These are phyloP conservation scores for Octodon degus DNA, from an alignment of 2,113 vertebrate species.

Conservation along the genomic window DNA sequence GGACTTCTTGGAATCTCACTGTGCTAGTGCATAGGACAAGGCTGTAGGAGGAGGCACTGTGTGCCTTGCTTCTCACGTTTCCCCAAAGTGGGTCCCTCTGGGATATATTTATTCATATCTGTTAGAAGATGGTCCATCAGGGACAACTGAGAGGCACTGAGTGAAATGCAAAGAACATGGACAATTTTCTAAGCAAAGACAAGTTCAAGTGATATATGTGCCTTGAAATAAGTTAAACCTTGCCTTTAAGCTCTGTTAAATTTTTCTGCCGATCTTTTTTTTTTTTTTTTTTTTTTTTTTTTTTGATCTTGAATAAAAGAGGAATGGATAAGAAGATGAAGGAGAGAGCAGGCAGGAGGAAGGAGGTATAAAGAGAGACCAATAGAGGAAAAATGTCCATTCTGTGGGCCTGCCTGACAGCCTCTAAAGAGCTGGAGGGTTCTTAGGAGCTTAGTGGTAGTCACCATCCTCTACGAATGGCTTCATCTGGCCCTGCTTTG, in stretches of 20 bases:
- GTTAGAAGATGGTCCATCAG: background rate
- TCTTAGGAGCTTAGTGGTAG: background rate
- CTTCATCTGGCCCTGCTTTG: background rate
- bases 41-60: background rate
- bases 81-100: background rate
- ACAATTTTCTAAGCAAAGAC: slow-evolving; percentile 12
- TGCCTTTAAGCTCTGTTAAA: background rate
- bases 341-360: background rate
- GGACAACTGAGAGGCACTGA: background rate
- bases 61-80: background rate
- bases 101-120: background rate
- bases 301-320: background rate
- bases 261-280: background rate
- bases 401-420: background rate
- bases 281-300: background rate
- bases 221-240: slow-evolving; percentile 6
- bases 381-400: background rate
- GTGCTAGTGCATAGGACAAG: background rate
- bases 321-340: background rate
- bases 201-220: background rate
- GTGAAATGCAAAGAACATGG: background rate
- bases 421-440: background rate
- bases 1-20: background rate
- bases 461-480: background rate
- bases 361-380: background rate